These are phyloP conservation scores for Aricia artaxerxes DNA, from an alignment of 2,888 invertebrate genomes.

Conservation along the genomic window DNA sequence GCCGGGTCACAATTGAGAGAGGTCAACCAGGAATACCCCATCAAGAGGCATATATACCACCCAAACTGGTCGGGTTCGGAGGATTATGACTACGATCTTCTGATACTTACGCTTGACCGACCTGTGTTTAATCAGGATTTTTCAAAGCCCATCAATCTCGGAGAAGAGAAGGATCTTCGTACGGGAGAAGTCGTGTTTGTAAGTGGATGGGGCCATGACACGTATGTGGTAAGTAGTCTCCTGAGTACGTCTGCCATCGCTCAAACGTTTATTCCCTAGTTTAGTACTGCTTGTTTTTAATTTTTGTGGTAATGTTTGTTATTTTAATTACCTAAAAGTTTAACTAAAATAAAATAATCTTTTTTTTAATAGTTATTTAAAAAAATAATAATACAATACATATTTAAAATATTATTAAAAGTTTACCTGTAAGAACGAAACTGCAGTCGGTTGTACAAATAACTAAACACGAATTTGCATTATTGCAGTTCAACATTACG, in stretches of 20 bases:
- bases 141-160: neutral
- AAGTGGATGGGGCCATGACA: neutral
- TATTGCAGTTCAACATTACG: too few species aligned
- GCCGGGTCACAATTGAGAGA: neutral
- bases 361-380: too few species aligned
- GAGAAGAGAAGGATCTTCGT: neutral
- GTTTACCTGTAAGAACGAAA: too few species aligned
- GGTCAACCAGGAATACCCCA: neutral
- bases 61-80: neutral
- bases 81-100: neutral
- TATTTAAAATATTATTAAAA: too few species aligned
- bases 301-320: neutral
- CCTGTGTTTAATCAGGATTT: neutral
- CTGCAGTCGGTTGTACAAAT: too few species aligned
- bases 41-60: neutral
- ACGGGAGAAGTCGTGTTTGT: neutral
- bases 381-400: too few species aligned
- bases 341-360: too few species aligned
- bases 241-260: too few species aligned
- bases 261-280: too few species aligned
- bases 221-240: neutral
- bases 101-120: neutral
- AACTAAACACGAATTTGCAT: too few species aligned
- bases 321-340: too few species aligned
- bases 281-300: neutral